Conservation (phyloP, 2,888 invertebrate genomes). For the Dexiosoma caninum region DNA sequence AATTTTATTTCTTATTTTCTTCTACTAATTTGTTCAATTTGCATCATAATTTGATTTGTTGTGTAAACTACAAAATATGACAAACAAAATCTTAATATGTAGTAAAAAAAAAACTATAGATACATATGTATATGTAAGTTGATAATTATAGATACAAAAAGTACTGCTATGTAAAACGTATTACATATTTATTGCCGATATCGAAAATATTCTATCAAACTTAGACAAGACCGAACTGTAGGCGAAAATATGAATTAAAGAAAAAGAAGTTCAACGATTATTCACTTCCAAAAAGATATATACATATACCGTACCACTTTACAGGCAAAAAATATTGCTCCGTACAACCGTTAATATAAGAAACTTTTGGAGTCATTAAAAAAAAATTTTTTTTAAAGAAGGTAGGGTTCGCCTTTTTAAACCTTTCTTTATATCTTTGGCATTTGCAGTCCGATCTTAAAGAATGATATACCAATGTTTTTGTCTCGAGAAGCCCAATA, state of each 20-base stretch:
- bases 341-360: no score
- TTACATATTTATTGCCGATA: conserved; percentile 55
- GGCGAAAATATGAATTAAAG: background rate
- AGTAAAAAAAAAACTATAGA: conserved; percentile 1
- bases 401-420: no score
- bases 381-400: no score
- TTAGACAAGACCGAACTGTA: background rate
- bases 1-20: conserved; percentile 2
- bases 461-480: no score
- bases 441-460: no score
- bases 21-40: conserved; percentile 22
- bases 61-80: conserved; percentile 24
- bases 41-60: conserved; percentile 13
- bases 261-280: no score
- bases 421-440: no score
- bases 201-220: conserved; percentile 8
- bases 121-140: conserved; percentile 15
- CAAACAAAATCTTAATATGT: conserved; percentile 22
- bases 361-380: no score
- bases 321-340: no score
- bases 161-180: conserved; percentile 30
- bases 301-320: no score
- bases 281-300: no score
- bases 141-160: conserved; percentile 27
- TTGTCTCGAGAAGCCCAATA: no score